phyloP scores from a whole-genome alignment of 2,113 vertebrate genomes.

The Tautogolabrus adspersus region DNA sequence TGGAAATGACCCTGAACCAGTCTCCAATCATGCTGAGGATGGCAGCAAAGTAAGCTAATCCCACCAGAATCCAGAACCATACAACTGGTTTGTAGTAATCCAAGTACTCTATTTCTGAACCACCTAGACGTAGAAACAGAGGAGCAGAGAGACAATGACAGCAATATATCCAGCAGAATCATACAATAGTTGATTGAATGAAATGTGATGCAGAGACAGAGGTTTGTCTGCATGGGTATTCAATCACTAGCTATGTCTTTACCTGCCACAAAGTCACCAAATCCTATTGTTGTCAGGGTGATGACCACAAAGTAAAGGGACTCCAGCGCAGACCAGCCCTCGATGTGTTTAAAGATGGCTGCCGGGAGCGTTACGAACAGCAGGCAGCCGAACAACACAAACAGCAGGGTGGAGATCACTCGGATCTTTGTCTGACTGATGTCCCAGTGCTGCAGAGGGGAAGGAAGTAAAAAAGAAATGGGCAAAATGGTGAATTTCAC shows the following conservation, averaged over 20 bases:
- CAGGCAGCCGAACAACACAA: conserved; percentile 93
- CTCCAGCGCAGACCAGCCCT: conserved; percentile 94
- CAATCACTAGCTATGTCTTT: conserved; percentile 11
- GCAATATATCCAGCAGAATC: neutral
- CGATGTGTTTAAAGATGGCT: conserved; percentile 90
- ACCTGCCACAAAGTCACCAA: conserved; percentile 98
- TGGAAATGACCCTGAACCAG: conserved; percentile 93
- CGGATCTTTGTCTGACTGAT: conserved; percentile 97
- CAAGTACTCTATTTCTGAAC: conserved; percentile 92
- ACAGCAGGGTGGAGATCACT: conserved; percentile 95
- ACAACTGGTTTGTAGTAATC: conserved; percentile 95
- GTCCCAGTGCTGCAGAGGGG: conserved; percentile 89
- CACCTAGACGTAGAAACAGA: conserved; percentile 82
- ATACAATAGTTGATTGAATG: neutral
- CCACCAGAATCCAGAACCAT: conserved; percentile 97
- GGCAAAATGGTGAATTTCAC: neutral
- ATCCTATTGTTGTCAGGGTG: conserved; percentile 88
- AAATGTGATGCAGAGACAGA: neutral
- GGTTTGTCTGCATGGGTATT: neutral
- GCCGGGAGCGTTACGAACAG: conserved; percentile 91
- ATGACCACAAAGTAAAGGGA: conserved; percentile 96
- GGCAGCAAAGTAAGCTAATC: conserved; percentile 95
- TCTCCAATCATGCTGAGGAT: conserved; percentile 98
- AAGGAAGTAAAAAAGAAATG: neutral
- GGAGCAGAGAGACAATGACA: conserved; percentile 4